Percentiles rank a stretch among this genome's conserved stretches.
These are phyloP conservation scores for sheep (Ovis aries) DNA, from an alignment of 2,113 vertebrate genomes.

Conservation along the genomic window DNA sequence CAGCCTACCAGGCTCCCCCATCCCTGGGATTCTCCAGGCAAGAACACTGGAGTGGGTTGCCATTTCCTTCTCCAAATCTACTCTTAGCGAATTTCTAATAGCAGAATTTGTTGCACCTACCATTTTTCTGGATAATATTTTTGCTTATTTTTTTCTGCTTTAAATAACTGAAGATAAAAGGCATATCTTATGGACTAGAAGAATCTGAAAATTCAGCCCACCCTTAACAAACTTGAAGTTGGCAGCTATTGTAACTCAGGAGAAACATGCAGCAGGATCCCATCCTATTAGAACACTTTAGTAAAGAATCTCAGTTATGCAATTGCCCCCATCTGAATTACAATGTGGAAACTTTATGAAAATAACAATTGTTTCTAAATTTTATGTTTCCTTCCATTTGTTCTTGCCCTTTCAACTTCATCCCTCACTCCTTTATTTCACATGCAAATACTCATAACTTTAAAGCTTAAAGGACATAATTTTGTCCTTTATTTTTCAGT, in stretches of 20 bases:
- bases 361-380: neutral
- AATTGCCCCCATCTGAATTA: neutral
- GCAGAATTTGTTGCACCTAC: neutral
- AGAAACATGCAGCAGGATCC: neutral
- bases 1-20: too few species aligned
- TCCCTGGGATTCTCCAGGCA: too few species aligned
- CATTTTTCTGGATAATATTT: neutral
- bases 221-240: neutral
- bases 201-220: neutral
- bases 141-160: neutral
- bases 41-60: too few species aligned
- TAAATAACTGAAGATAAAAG: neutral
- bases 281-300: neutral
- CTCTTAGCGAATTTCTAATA: neutral
- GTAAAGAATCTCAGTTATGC: neutral
- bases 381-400: neutral
- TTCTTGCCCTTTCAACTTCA: neutral
- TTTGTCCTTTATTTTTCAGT: neutral
- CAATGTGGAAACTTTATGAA: conserved; percentile 2
- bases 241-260: neutral
- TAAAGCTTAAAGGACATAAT: neutral
- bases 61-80: neutral
- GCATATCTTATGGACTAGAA: neutral
- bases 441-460: neutral
- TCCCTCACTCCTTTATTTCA: neutral